Evolutionary conservation across 1,140 invertebrate genomes (phyloP).

Genomic region (Drosophila persimilis): DNA sequence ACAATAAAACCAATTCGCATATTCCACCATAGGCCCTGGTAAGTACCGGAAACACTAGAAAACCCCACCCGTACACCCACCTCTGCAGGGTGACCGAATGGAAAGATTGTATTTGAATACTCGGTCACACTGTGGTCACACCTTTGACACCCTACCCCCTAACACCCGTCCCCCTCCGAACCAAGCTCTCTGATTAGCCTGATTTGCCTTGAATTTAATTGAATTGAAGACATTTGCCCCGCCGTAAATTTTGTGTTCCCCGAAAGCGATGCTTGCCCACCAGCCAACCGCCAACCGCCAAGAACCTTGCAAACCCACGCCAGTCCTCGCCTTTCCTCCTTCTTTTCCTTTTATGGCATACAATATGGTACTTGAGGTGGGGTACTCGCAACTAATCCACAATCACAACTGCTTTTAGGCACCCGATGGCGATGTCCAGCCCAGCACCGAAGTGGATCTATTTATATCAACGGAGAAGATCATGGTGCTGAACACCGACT

Average conservation of each 20-base stretch:
- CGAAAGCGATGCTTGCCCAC: slow-evolving; percentile 24
- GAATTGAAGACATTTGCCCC: not conserved
- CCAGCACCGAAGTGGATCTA: slow-evolving; percentile 99
- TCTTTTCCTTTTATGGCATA: no score
- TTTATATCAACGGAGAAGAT: slow-evolving; percentile 99
- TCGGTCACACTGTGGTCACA: no score
- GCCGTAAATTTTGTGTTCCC: slow-evolving; percentile 12
- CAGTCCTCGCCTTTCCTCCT: slow-evolving; percentile 17
- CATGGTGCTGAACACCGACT: slow-evolving; percentile 99
- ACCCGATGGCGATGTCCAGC: slow-evolving; percentile 99
- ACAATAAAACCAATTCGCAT: slow-evolving; percentile 25
- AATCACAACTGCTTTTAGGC: slow-evolving; percentile 87
- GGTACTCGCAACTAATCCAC: not conserved
- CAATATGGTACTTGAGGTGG: no score
- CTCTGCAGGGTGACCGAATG: no score
- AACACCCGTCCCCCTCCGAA: no score
- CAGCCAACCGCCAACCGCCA: not conserved
- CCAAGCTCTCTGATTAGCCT: slow-evolving; percentile 6
- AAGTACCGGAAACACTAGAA: slow-evolving; percentile 22
- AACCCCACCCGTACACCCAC: not conserved
- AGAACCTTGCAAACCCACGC: slow-evolving; percentile 29
- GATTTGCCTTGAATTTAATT: slow-evolving; percentile 12
- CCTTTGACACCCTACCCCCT: no score
- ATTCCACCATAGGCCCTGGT: slow-evolving; percentile 44
- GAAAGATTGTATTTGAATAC: no score